Evolutionary conservation across 2,113 vertebrate species (phyloP).

Genomic region (Cathartes aura): DNA sequence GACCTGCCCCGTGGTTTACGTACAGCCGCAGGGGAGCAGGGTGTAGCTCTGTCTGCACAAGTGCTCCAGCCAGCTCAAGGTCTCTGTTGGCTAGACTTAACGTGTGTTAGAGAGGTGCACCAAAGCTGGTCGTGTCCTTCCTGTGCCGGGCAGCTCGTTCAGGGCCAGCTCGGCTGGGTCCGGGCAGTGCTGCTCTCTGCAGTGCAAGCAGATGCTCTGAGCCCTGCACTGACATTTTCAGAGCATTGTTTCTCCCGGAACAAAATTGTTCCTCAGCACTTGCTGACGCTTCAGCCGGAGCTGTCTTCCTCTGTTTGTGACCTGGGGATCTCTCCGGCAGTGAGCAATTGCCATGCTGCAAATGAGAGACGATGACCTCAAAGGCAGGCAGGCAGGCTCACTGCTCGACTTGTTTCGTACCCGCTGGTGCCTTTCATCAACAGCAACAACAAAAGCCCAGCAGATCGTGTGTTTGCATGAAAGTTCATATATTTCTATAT

Average conservation of each 20-base stretch:
- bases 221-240: neutral
- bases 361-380: neutral
- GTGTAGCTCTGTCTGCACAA: neutral
- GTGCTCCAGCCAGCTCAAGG: neutral
- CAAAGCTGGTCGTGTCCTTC: neutral
- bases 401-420: neutral
- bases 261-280: neutral
- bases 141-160: rapidly evolving
- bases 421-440: neutral
- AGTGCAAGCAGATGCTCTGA: neutral
- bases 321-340: neutral
- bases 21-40: neutral
- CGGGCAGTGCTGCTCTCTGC: neutral
- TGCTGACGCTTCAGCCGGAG: rapidly evolving
- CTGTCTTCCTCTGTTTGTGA: neutral
- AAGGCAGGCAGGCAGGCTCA: neutral
- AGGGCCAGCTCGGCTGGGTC: neutral
- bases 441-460: neutral
- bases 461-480: neutral
- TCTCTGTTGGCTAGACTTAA: neutral
- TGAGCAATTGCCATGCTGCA: neutral
- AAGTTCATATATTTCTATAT: neutral
- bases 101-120: neutral
- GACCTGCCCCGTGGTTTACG: neutral
- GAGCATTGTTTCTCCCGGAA: neutral